These are phyloP conservation scores for Triplophysa tibetana DNA, from an alignment of 2,113 vertebrate species.

Conservation along the genomic window DNA sequence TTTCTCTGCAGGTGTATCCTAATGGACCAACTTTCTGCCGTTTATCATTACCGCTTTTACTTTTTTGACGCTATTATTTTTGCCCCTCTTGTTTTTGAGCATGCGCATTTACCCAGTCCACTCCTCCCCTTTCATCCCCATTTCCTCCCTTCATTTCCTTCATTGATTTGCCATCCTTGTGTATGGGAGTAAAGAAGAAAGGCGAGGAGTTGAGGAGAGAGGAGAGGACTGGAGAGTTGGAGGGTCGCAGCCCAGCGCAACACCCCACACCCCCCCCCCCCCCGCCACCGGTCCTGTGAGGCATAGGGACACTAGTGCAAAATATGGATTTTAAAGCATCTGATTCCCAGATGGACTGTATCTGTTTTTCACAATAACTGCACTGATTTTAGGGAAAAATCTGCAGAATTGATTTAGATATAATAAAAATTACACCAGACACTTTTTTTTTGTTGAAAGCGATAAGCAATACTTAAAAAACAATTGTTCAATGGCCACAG, in stretches of 20 bases:
- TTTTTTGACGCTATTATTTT: conserved; percentile 46
- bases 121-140: conserved; percentile 46
- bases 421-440: no score
- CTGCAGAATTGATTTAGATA: no score
- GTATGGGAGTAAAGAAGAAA: conserved; percentile 63
- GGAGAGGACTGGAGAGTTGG: conserved; percentile 52
- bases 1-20: conserved; percentile 71
- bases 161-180: conserved; percentile 72
- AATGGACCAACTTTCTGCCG: conserved; percentile 64
- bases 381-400: no score
- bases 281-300: conserved; percentile 15
- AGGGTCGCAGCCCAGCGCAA: conserved; percentile 56
- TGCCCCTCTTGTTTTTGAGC: conserved; percentile 53
- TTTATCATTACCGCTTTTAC: conserved; percentile 48
- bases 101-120: conserved; percentile 59
- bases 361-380: background rate
- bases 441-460: no score
- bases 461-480: no score
- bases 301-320: conserved; percentile 39
- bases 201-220: conserved; percentile 63
- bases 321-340: conserved; percentile 6
- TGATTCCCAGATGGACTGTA: background rate
- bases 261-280: conserved; percentile 12
- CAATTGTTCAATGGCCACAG: no score
- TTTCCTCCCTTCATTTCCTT: conserved; percentile 53